Base-by-base conservation (phyloP, 2,888 invertebrate species). In the Euspilapteryx auroguttella region DNA sequence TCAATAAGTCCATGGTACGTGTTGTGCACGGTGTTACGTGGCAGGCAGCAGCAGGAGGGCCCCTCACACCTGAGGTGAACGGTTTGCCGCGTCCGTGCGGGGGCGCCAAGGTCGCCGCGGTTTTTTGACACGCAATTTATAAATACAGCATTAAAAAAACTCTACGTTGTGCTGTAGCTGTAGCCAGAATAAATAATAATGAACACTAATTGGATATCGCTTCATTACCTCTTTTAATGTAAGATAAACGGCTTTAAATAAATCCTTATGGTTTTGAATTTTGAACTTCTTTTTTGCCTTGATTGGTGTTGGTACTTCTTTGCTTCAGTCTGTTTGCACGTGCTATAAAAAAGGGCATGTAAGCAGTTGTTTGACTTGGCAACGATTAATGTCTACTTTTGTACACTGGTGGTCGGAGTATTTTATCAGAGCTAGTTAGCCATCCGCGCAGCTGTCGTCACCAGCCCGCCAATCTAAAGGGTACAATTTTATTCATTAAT, bases 21-120 rank as follows among this genome's bases (percentile, higher is more conserved):
- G 8, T 36, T 22, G 41, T 44, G 46, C 58, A 17, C 8, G 5
- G 17, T 17, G n/a, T n/a, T 22, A 4, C n/a, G 20, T 20, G 6
- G 5, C 20, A 7, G 28, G 23, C 7, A n/a, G 8, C 11, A 6
- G 13, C 61, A 54, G 51, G 42, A 55, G 58, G 66, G 66, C 68
- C 69, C 55, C 29, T 27, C n/a, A n/a, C 65, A 62, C 59, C 63
- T 58, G 66, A 73, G 73, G 73, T 73, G 71, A 73, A 73, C 49
- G 73, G 61, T 65, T 59, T 42, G 39, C 34, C 37, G 47, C 55
- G 65, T 47, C 63, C 68, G 66, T 56, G 69, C 57, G 69, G 68
- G 63, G 69, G 69, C 68, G 59, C 46, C 73, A 75, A 75, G 73
- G 73, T 69, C 73, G 56, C 49, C 42, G 50, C 52, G 56, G 73